Evolutionary conservation across 53 echinoderm and acorn worm species (phyloP).

Genomic region (Hippasteria phrygiana): DNA sequence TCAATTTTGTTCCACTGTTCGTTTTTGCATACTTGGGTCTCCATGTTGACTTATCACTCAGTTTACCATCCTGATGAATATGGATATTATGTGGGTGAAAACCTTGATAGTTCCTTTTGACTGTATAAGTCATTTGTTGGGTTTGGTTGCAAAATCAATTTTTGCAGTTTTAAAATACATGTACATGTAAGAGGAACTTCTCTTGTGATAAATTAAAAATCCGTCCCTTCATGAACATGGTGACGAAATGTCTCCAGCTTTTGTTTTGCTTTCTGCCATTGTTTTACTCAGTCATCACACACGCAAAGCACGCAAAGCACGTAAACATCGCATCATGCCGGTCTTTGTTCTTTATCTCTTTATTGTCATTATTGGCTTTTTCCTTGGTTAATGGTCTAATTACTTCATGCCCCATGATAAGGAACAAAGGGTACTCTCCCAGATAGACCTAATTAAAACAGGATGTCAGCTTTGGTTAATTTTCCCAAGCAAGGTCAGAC

Average conservation of each 20-base stretch:
- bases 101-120: too few species aligned
- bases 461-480: constrained; percentile 7
- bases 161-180: too few species aligned
- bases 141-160: too few species aligned
- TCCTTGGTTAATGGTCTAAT: constrained; percentile 59
- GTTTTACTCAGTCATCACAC: not conserved
- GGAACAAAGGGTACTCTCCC: constrained; percentile 18
- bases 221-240: not conserved
- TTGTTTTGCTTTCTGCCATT: not conserved
- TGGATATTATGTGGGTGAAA: too few species aligned
- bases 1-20: too few species aligned
- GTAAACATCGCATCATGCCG: constrained; percentile 10
- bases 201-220: too few species aligned
- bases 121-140: too few species aligned
- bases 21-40: too few species aligned
- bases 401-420: constrained; percentile 22
- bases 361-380: constrained; percentile 8
- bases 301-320: not conserved
- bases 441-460: constrained; percentile 2
- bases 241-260: not conserved
- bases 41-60: too few species aligned
- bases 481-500: not conserved
- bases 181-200: too few species aligned
- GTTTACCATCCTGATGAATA: too few species aligned
- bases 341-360: constrained; percentile 19